Base-by-base conservation (phyloP, 2,888 invertebrate species). In the Drosophila infuscata region DNA sequence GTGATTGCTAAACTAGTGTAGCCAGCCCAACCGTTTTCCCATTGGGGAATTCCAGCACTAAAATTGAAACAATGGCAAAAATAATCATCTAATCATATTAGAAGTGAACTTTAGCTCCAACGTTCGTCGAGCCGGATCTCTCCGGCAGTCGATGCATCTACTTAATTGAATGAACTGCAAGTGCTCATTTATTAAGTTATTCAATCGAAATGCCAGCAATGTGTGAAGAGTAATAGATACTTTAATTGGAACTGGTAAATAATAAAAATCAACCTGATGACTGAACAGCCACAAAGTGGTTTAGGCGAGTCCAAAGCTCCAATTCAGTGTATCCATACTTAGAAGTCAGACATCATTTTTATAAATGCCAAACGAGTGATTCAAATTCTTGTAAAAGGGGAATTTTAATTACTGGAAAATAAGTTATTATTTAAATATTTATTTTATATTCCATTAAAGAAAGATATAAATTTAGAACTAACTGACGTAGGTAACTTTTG, bases 1-100 rank as follows among this genome's bases (percentile, higher is more conserved):
- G 81, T 88, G 80, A 83, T 88, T 86, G 78, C 76, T 88, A 88
- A 88, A 88, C 83, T 88, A 88, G 90, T 90, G 83, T 88, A 85
- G 70, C 68, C 41, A 48, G 59, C 51, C 53, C 66, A 79, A 46
- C 61, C 87, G 66, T 49, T 73, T 83, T 88, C 85, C 77, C 89
- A 83, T 76, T 87, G 85, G 85, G 85, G 74, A 85, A 84, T 76
- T 89, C 85, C 89, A 71, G 70, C 66, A 68, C 62, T 79, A 61
- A 78, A 74, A 75, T 62, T 66, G 49, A 83, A 83, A 85, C 88
- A 84, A 84, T 87, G 76, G 84, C 78, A 71, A 51, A 69, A 74
- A 63, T 70, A 73, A 66, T 80, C 61, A 82, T 76, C 85, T 73
- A 88, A 82, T 80, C 80, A 80, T 80, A 88, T 85, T 88, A 61